A percentile compares a stretch with the other conserved stretches of the same genome.
These are phyloP conservation scores for Phorcus lineatus DNA, from an alignment of 2,888 invertebrate genomes.

Conservation along the genomic window DNA sequence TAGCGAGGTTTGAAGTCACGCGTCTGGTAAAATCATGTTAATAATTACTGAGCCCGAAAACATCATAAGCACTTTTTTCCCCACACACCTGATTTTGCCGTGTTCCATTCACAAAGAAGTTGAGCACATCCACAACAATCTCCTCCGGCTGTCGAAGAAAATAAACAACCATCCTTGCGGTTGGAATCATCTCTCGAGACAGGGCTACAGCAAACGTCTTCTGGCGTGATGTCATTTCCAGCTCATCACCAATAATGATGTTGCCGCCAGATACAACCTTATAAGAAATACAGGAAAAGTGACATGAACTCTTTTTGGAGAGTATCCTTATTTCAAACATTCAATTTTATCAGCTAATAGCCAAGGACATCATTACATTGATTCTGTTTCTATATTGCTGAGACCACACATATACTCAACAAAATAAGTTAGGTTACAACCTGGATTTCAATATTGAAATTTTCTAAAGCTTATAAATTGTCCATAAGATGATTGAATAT, in stretches of 20 bases:
- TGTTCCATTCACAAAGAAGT: conserved; percentile 97
- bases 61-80: too few species aligned
- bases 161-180: conserved; percentile 92
- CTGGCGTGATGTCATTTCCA: conserved; percentile 81
- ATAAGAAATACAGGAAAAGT: neutral
- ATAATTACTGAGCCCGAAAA: too few species aligned
- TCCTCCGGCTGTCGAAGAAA: conserved; percentile 86
- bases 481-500: too few species aligned
- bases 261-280: conserved; percentile 92
- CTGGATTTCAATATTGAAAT: too few species aligned
- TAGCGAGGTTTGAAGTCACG: too few species aligned
- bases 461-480: too few species aligned
- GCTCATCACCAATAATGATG: conserved; percentile 88
- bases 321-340: neutral
- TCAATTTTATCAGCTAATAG: neutral
- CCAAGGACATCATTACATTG: too few species aligned
- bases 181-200: conserved; percentile 85
- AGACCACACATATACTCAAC: too few species aligned
- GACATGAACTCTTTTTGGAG: neutral
- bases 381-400: too few species aligned
- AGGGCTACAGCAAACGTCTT: conserved; percentile 78
- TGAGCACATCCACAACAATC: conserved; percentile 92
- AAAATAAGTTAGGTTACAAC: too few species aligned
- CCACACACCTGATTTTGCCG: conserved; percentile 87
- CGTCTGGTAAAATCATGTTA: too few species aligned